Conservation (phyloP, 2,888 invertebrate genomes). For the Ecliptopera silaceata region DNA sequence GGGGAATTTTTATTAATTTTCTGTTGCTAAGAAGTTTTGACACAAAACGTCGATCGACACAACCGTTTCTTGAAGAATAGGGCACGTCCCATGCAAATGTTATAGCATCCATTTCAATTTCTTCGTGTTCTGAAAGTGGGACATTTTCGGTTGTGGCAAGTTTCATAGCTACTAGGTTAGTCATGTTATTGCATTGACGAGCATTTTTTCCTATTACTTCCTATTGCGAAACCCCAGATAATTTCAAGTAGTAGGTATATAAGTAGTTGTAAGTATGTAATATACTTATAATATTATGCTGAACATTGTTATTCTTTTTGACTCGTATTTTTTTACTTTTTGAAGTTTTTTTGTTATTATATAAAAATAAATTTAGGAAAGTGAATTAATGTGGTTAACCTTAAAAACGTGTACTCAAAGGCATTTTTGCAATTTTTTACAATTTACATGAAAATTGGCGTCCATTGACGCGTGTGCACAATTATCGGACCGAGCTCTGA, state of each 20-base stretch:
- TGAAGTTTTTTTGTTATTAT: neutral
- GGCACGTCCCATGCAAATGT: slow-evolving; percentile 27
- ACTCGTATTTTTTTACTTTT: no score
- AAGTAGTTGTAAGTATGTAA: no score
- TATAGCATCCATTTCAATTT: slow-evolving; percentile 18
- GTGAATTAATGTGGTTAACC: neutral
- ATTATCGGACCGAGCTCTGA: slow-evolving; percentile 49
- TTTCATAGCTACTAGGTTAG: neutral
- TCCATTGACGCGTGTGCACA: slow-evolving; percentile 56
- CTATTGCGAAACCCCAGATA: no score
- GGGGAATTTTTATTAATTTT: neutral
- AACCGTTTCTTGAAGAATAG: slow-evolving; percentile 41
- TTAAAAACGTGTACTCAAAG: slow-evolving; percentile 7
- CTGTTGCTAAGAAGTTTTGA: neutral
- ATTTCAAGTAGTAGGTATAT: no score
- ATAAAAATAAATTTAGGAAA: neutral
- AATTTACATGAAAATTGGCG: slow-evolving; percentile 59
- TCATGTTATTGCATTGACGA: neutral
- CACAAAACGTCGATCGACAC: neutral
- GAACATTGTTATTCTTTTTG: no score
- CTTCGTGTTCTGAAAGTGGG: slow-evolving; percentile 7
- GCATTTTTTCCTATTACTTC: neutral
- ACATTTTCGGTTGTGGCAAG: slow-evolving; percentile 16
- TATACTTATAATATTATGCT: no score
- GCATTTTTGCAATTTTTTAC: slow-evolving; percentile 42